A percentile compares a stretch with the other conserved stretches of the same genome.
These are phyloP conservation scores for Paracentrotus lividus DNA, from an alignment of 53 echinoderm and acorn worm genomes.

Conservation along the genomic window DNA sequence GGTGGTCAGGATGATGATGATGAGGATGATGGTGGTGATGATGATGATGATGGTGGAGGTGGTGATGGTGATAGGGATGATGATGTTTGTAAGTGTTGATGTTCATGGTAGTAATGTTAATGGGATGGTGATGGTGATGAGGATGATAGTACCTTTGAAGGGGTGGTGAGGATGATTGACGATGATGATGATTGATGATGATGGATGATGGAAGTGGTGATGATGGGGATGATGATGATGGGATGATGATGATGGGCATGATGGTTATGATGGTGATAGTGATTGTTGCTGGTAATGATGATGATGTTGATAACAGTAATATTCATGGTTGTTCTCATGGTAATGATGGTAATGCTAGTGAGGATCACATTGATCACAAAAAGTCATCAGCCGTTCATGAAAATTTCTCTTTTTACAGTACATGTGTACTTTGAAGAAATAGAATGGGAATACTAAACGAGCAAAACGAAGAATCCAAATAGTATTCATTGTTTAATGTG, in stretches of 20 bases:
- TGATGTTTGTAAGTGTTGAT: slow-evolving; percentile 40
- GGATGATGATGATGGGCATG: background rate
- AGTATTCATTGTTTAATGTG: background rate
- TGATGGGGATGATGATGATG: slow-evolving; percentile 42
- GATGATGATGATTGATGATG: slow-evolving; percentile 19
- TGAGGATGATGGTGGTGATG: background rate
- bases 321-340: background rate
- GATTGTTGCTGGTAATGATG: background rate
- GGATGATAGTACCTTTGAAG: background rate
- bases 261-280: background rate
- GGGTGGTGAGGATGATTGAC: background rate
- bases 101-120: background rate
- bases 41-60: slow-evolving; percentile 17
- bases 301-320: background rate
- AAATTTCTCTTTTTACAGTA: no score
- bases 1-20: background rate
- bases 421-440: no score
- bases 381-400: no score
- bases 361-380: background rate
- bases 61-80: slow-evolving; percentile 29
- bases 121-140: background rate
- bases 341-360: background rate
- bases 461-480: no score
- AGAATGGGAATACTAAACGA: no score
- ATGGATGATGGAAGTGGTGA: slow-evolving; percentile 20